Conservation (phyloP, 2,888 invertebrate species). For the Calameuta pallipes region DNA sequence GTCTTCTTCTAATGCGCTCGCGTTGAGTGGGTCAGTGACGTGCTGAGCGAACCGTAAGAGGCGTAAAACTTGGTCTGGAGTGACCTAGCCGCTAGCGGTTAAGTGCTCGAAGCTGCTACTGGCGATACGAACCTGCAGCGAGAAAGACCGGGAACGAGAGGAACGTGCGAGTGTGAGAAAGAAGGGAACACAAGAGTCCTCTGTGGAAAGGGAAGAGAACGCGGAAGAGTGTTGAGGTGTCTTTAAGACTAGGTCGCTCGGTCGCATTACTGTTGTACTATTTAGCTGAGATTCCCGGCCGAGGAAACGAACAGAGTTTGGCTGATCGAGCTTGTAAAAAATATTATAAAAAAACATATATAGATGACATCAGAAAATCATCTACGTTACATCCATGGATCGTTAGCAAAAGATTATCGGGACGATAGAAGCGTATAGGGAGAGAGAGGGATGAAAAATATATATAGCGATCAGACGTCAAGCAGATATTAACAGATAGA, state of each 20-base stretch:
- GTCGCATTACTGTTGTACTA: constrained; percentile 60
- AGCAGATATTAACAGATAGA: constrained; percentile 24
- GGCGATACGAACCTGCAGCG: background rate
- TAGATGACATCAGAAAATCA: background rate
- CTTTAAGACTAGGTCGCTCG: constrained; percentile 65
- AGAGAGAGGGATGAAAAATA: constrained; percentile 16
- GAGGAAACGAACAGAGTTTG: background rate
- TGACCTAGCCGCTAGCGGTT: constrained; percentile 63
- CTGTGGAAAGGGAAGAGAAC: constrained; percentile 64
- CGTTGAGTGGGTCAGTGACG: constrained; percentile 62
- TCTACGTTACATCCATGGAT: background rate
- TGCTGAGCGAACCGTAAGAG: constrained; percentile 38
- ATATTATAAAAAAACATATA: background rate
- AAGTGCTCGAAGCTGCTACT: constrained; percentile 27
- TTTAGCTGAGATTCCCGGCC: background rate
- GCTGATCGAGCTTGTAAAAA: background rate
- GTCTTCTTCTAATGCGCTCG: background rate
- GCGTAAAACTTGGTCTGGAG: constrained; percentile 31
- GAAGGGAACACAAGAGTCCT: constrained; percentile 2
- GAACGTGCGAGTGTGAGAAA: background rate
- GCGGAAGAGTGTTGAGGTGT: constrained; percentile 61
- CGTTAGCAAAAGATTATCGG: background rate
- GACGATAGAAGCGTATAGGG: constrained; percentile 10
- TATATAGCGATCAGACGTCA: background rate
- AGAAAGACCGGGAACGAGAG: background rate